Conservation (phyloP, 2,113 vertebrate genomes). For the Bathybates hornii region DNA sequence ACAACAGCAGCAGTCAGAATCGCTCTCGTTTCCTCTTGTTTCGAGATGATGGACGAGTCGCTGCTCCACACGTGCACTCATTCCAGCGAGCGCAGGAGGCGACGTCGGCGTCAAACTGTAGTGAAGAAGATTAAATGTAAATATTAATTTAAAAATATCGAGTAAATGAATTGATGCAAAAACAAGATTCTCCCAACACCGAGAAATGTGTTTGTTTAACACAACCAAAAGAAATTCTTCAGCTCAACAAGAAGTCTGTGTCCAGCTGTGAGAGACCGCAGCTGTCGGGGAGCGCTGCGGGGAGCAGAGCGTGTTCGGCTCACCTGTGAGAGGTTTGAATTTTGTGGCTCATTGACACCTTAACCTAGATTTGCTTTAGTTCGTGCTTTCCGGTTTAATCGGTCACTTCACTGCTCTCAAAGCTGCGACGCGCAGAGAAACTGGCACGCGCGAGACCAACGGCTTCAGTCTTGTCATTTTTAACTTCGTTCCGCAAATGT, state of each 20-base stretch:
- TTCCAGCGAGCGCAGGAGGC: neutral
- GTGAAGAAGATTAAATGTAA: neutral
- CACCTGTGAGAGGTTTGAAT: neutral
- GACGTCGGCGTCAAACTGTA: neutral
- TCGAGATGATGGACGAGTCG: neutral
- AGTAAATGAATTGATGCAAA: neutral
- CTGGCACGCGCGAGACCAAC: neutral
- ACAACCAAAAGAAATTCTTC: neutral
- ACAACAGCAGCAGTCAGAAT: neutral
- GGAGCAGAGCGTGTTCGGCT: neutral
- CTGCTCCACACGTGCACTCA: neutral
- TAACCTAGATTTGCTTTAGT: neutral
- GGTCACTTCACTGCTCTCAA: neutral
- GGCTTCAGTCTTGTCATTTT: neutral
- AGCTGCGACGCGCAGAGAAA: neutral
- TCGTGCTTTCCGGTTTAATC: neutral
- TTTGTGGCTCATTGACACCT: neutral
- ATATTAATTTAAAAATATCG: neutral
- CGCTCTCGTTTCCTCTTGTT: neutral
- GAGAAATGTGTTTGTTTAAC: neutral
- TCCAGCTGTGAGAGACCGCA: neutral
- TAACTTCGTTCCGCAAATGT: neutral
- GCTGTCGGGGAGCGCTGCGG: neutral
- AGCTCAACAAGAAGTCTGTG: rapidly evolving
- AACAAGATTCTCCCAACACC: neutral